These are phyloP conservation scores for Cardiocondyla obscurior DNA, from an alignment of 1,140 invertebrate genomes.

Conservation along the genomic window DNA sequence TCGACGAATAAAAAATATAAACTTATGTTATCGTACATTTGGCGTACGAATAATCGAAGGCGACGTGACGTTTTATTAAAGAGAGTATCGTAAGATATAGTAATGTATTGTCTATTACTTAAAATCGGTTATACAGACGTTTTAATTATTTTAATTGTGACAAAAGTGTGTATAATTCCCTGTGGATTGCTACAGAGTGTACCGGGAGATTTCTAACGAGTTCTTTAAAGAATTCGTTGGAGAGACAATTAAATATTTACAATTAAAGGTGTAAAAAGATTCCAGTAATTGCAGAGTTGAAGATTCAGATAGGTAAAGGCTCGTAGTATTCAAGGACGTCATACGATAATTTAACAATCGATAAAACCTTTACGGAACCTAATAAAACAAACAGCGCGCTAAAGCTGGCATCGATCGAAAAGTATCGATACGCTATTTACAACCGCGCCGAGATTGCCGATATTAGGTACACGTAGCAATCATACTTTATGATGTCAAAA, in stretches of 20 bases:
- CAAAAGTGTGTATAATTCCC: not conserved
- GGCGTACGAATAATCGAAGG: not conserved
- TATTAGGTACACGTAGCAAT: conserved; percentile 29
- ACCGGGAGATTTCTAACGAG: not conserved
- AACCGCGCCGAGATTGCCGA: conserved; percentile 36
- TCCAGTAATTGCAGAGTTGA: not conserved
- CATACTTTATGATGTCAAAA: not conserved
- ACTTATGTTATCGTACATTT: not conserved
- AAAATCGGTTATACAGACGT: not conserved
- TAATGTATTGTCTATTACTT: not conserved
- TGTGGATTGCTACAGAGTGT: not conserved
- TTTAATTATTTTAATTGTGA: not conserved
- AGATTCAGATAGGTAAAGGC: conserved; percentile 23
- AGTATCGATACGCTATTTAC: conserved; percentile 49
- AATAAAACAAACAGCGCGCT: conserved; percentile 50
- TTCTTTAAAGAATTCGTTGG: no score
- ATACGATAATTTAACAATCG: conserved; percentile 47
- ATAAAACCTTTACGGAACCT: conserved; percentile 33
- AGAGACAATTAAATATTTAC: no score
- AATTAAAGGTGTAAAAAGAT: not conserved
- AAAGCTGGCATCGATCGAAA: conserved; percentile 47
- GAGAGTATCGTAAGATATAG: not conserved
- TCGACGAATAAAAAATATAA: not conserved
- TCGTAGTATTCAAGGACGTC: conserved; percentile 21
- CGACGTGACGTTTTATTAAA: not conserved